Base-by-base conservation (phyloP, 2,113 vertebrate species). In the Sminthopsis crassicaudata region DNA sequence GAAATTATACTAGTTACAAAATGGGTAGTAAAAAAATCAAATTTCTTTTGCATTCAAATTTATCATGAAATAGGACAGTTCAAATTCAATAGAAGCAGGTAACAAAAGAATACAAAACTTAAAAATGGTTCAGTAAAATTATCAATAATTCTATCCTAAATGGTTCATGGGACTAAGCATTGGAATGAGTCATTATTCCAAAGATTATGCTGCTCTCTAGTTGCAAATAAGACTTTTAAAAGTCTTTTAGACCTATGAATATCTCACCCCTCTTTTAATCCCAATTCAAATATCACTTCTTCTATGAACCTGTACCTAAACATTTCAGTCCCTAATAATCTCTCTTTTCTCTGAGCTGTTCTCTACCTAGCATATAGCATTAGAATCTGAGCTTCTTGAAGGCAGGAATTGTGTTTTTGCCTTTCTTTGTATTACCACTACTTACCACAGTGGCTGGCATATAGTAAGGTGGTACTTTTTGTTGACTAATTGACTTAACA, bases 1-100 rank as follows among this genome's bases (percentile, higher is more conserved):
- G 92, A 96, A 97, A 96, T 96, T 93, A 93, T 89, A 95, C 90
- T 91, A 53, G 92, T 91, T 97, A 57, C 84, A 95, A 97, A 97
- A 96, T 93, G 95, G 67, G 91, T 89, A 97, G 91, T 94, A 95
- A 95, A 90, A 95, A 95, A 95, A 96, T 91, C 89, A 95, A 91
- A 97, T 96, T 94, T 95, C 90, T 95, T 94, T 92, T 76, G 76
- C 90, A 94, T 94, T 96, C 94, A 96, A 96, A 97, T 96, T 94
- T 96, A 92, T 91, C 96, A 91, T 96, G 94, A 96, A 96, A 96
- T 95, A 46, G 89, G 53, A 55, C 94, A 94, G 94, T 97, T 96
- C 97, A 96, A 95, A 98, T 94, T 97, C 95, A 97, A 94, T 95
- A 94, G 89, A 92, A 94, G 91, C 57, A 92, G 50, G 97, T 97